Percentiles rank a stretch among this genome's conserved stretches.
phyloP scores from a whole-genome alignment of 2,797 vertebrate genomes.

The Arrhamphus sclerolepis region DNA sequence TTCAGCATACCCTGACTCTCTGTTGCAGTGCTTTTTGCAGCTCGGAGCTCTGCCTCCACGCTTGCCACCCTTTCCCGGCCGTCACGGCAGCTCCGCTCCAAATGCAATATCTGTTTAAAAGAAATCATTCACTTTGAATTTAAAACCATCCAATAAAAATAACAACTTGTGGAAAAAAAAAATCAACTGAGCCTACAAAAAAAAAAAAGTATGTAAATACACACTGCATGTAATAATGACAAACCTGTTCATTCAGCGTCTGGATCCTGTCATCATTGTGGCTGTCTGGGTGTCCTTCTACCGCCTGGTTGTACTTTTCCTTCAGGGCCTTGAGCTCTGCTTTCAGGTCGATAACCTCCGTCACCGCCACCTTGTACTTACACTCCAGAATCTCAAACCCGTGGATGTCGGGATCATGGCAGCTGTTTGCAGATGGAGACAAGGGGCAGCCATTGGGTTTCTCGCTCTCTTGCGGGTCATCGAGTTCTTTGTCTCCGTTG shows the following conservation, averaged over 20 bases:
- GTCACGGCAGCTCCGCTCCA: constrained; percentile 88
- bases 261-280: constrained; percentile 87
- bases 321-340: constrained; percentile 96
- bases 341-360: constrained; percentile 96
- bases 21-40: constrained; percentile 80
- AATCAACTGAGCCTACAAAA: too few relatives aligned
- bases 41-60: constrained; percentile 91
- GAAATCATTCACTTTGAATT: background rate
- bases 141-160: too few relatives aligned
- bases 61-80: constrained; percentile 83
- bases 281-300: constrained; percentile 89
- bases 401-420: constrained; percentile 87
- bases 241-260: constrained; percentile 85
- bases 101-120: constrained; percentile 77
- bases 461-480: constrained; percentile 84
- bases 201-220: background rate
- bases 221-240: background rate
- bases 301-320: constrained; percentile 93
- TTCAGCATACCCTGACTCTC: constrained; percentile 94
- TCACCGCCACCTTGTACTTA: constrained; percentile 97
- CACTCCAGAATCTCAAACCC: constrained; percentile 95
- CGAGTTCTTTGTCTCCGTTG: constrained; percentile 87
- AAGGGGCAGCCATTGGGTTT: constrained; percentile 84
- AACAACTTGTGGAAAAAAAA: background rate
- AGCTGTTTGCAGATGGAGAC: constrained; percentile 74